Evolutionary conservation across 2,888 invertebrate genomes (phyloP).

Genomic region (Folsomia candida): DNA sequence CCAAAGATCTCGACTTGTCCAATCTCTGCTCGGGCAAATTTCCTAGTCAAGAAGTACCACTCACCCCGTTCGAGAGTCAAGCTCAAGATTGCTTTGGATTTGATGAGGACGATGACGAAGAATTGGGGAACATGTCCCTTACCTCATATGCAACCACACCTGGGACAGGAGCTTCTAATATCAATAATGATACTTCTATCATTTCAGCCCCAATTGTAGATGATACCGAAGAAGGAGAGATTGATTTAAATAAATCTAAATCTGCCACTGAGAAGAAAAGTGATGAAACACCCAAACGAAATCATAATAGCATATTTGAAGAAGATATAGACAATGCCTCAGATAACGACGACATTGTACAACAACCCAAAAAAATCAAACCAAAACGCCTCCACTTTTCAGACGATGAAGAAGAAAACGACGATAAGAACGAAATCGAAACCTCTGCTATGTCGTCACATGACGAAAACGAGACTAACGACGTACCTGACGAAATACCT

Average conservation of each 20-base stretch:
- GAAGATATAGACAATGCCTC: background rate
- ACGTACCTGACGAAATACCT: slow-evolving; percentile 51
- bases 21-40: slow-evolving; percentile 62
- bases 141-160: no score
- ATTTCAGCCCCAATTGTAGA: background rate
- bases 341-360: slow-evolving; percentile 39
- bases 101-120: slow-evolving; percentile 40
- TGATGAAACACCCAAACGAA: background rate
- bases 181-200: background rate
- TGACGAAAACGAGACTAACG: slow-evolving; percentile 42
- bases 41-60: slow-evolving; percentile 53
- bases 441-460: slow-evolving; percentile 27
- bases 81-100: slow-evolving; percentile 37
- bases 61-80: slow-evolving; percentile 47
- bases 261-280: background rate
- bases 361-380: background rate
- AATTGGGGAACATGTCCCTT: no score
- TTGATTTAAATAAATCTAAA: background rate
- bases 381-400: background rate
- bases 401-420: slow-evolving; percentile 31
- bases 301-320: no score
- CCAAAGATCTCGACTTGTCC: slow-evolving; percentile 52
- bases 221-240: background rate
- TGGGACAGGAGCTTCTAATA: no score
- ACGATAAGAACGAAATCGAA: slow-evolving; percentile 23